phyloP scores from a whole-genome alignment of 2,888 invertebrate species.

The Agrochola lota region DNA sequence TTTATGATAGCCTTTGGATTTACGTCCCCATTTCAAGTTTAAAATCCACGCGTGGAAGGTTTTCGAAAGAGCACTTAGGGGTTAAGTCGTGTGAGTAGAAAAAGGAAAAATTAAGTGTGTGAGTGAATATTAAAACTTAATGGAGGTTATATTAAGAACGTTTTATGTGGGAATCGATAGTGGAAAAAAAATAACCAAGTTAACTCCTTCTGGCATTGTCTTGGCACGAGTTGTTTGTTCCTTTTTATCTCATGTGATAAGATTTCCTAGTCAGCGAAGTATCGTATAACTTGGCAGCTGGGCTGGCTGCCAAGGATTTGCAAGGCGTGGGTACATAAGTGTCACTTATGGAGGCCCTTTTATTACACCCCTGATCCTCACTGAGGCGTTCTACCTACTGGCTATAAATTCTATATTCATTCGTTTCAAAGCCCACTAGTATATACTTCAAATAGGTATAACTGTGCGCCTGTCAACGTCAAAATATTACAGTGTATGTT shows the following conservation, averaged over 20 bases:
- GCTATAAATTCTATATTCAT: no score
- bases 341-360: slow-evolving; percentile 6
- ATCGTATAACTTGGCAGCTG: slow-evolving; percentile 3
- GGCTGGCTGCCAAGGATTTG: slow-evolving; percentile 5
- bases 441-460: background rate
- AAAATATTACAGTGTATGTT: no score
- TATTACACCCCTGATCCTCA: background rate
- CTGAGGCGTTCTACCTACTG: background rate
- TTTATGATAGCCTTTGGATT: slow-evolving; percentile 34
- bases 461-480: no score
- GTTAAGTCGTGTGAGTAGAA: slow-evolving; percentile 1
- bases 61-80: slow-evolving; percentile 32
- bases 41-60: slow-evolving; percentile 31
- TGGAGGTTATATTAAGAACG: background rate
- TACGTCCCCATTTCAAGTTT: slow-evolving; percentile 24
- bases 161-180: background rate
- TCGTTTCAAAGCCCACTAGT: background rate
- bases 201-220: background rate
- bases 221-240: background rate
- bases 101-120: background rate
- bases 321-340: background rate
- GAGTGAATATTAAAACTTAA: background rate
- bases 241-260: slow-evolving; percentile 1
- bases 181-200: background rate
- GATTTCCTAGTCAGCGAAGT: background rate